Evolutionary conservation across 1,140 invertebrate species (phyloP), one percentile per base, ranked within the genome.

Genomic region (Drepana arcuata): DNA sequence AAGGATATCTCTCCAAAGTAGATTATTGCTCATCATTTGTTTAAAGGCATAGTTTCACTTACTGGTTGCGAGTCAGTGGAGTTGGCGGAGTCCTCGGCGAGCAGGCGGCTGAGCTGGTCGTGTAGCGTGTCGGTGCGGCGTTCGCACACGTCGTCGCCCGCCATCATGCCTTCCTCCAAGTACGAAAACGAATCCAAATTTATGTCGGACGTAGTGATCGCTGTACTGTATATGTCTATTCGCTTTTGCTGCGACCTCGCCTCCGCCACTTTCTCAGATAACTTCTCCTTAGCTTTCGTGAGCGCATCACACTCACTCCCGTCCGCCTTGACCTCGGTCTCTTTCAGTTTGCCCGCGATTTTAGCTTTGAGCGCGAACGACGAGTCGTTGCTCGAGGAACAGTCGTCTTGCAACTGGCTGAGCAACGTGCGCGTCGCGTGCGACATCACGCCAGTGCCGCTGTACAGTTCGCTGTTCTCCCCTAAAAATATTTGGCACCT

Each of bases 131-230:
- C 52, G 2, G 36, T 26, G 4, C 50, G 57, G 4, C 64, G 48
- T 21, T 62, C 67, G 1, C 63, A 75, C 39, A 75, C 73, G 14
- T 85, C 81, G 26, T 85, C 81, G 0, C 61, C 74, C n/a, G 56
- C 70, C 67, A 83, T 66, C 61, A 84, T 63, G 25, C 68, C 77
- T 32, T 84, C 70, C 14, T 78, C 81, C 33, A 84, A 51, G 52
- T 85, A 85, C 33, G 84, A 65, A 53, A 84, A 85, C 48, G 80
- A 82, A 41, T 86, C 83, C 14, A 85, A 56, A 49, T 85, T 84
- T 16, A 86, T 85, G 18, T 84, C 82, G 2, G 77, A 63, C 10
- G 81, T 63, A 6, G 69, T 73, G 18, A 87, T 71, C 5, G 78
- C 80, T 6, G 80, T 78, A 16, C 79, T 84, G 46, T 85, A 85